phyloP scores from a whole-genome alignment of 2,113 vertebrate species.

The Crotalus horridus region DNA sequence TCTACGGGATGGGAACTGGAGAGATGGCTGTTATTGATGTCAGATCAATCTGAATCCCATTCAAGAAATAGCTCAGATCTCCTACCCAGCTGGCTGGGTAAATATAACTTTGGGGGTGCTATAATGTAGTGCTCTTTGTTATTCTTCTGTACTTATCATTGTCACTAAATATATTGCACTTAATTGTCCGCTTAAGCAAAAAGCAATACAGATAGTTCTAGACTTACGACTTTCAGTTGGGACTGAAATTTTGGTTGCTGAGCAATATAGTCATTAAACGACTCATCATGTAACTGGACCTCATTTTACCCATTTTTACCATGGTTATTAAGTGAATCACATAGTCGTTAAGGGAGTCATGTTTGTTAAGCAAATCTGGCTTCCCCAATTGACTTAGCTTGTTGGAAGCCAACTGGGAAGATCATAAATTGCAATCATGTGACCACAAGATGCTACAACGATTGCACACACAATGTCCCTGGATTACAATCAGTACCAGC shows the following conservation, averaged over 20 bases:
- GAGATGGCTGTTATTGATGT: constrained; percentile 93
- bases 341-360: background rate
- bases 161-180: constrained; percentile 68
- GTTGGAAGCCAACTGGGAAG: background rate
- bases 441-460: background rate
- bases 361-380: background rate
- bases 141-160: constrained; percentile 59
- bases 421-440: background rate
- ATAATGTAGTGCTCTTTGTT: constrained; percentile 56
- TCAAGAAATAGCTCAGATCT: constrained; percentile 47
- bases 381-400: background rate
- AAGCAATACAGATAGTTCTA: constrained; percentile 27
- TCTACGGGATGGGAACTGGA: constrained; percentile 92
- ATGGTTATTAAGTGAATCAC: background rate
- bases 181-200: constrained; percentile 60
- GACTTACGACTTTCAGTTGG: background rate
- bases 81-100: constrained; percentile 95
- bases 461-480: background rate
- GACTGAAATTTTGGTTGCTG: background rate
- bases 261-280: background rate
- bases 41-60: constrained; percentile 29
- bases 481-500: background rate
- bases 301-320: background rate
- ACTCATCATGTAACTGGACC: background rate
- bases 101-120: constrained; percentile 42